Base-by-base conservation (phyloP, 2,888 invertebrate genomes). In the Leucophenga montana region DNA sequence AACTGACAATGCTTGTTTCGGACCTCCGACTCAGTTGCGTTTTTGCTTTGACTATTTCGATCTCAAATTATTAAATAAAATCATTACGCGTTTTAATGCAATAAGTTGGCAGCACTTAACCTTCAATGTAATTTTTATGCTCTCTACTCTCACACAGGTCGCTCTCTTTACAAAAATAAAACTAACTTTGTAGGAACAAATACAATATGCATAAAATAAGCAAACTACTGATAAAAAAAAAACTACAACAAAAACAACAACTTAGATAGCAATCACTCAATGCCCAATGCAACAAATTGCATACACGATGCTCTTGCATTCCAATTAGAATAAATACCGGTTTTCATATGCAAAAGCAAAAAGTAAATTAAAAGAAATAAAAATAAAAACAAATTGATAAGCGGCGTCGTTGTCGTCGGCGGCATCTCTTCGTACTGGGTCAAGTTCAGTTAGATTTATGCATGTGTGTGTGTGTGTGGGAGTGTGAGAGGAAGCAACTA, bases 331-430 rank as follows among this genome's bases (percentile, higher is more conserved):
- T 57, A 64, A 70, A 67, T 18, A 66, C 57, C 71, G 50, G 61
- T 68, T 67, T n/a, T 57, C 71, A 39, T 39, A 39, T 39, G 39
- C 39, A 39, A 39, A 33, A 3, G 8, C 33, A 33, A 33, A 5
- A 33, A 33, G 8, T 5, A 33, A 33, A n/a, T n/a, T n/a, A n/a
- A n/a, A n/a, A n/a, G n/a, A n/a, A n/a, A n/a, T n/a, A n/a, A n/a
- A 39, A 8, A 39, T 5, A 39, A 71, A 69, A 69, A 75, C 75
- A 75, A 77, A 71, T 59, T 69, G 66, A 65, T 44, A 68, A 78
- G 74, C 39, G 8, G 1, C 39, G 8, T 39, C n/a, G n/a, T n/a
- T n/a, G n/a, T n/a, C n/a, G n/a, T n/a, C n/a, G n/a, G n/a, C n/a
- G n/a, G n/a, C n/a, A n/a, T n/a, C n/a, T n/a, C 39, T 39, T 39